Evolutionary conservation across 2,797 vertebrate genomes (phyloP).

Genomic region (Astyanax mexicanus): DNA sequence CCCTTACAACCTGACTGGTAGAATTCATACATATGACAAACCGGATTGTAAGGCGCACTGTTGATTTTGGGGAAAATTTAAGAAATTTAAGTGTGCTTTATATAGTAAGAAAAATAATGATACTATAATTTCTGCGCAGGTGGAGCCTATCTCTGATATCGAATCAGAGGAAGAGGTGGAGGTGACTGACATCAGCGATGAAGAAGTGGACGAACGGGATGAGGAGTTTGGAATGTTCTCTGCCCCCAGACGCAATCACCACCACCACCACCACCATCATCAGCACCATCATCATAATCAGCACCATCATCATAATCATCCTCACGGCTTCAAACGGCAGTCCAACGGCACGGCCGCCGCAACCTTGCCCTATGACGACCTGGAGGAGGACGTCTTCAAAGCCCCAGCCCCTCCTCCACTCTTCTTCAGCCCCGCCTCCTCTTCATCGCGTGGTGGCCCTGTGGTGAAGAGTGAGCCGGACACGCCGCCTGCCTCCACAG

Average conservation of each 20-base stretch:
- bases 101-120: too few species aligned
- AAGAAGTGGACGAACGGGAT: slow-evolving; percentile 84
- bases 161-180: slow-evolving; percentile 89
- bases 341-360: slow-evolving; percentile 66
- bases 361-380: slow-evolving; percentile 72
- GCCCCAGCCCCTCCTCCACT: slow-evolving; percentile 82
- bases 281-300: slow-evolving; percentile 62
- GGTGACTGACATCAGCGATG: slow-evolving; percentile 92
- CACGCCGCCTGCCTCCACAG: slow-evolving; percentile 58
- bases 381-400: slow-evolving; percentile 92
- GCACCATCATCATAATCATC: slow-evolving; percentile 60
- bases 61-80: too few species aligned
- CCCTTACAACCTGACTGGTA: too few species aligned
- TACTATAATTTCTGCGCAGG: slow-evolving; percentile 66
- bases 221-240: slow-evolving; percentile 79
- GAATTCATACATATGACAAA: too few species aligned
- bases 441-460: slow-evolving; percentile 55
- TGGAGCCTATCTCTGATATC: slow-evolving; percentile 91
- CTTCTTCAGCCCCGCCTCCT: slow-evolving; percentile 62
- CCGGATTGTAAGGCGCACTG: too few species aligned
- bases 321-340: slow-evolving; percentile 60
- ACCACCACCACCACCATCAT: slow-evolving; percentile 61
- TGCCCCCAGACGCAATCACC: slow-evolving; percentile 60
- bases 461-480: slow-evolving; percentile 73
- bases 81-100: too few species aligned